Base-by-base conservation (phyloP, 2,797 vertebrate species). In the Carduelis carduelis region DNA sequence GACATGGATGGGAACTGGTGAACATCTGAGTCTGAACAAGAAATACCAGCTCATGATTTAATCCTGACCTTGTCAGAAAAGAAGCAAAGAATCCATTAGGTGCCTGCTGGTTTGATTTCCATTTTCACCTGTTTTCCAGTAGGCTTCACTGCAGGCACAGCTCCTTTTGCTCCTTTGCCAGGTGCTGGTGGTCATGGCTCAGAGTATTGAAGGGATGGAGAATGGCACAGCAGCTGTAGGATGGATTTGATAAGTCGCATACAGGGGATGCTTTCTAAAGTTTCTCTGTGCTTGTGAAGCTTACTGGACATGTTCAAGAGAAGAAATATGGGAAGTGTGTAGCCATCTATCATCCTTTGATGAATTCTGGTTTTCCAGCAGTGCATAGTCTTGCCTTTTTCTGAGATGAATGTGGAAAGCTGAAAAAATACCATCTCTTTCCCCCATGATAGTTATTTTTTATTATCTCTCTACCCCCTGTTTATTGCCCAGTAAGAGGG, bases 221-320 rank as follows among this genome's bases (percentile, higher is more conserved):
- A 92, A 46, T 63, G 30, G 12, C 20, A 39, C 7, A 70, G 32
- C 10, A 46, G 21, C n/a, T 66, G 28, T 2, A 22, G 11, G 34
- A 6, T 52, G 47, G 16, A 4, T 60, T 59, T 3, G 9, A 7
- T 17, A 7, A 57, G 23, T 3, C 32, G 27, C 3, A 26, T 14
- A 8, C 0, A 6, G 8, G 8, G 23, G n/a, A 5, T 17, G 18
- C 1, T 72, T 61, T 8, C 6, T 66, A 8, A 39, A 32, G 15
- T 10, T 14, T 27, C 6, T 74, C 14, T 61, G 46, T 65, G 44
- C 4, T 34, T 83, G 22, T 20, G 46, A 49, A 66, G 16, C 18
- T 75, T 21, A 2, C 12, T 81, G 83, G 27, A 23, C 0, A 1
- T 4, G 1, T 28, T 83, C 14, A 44, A 35, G 24, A 82, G 20